Conservation (phyloP, 1,140 invertebrate genomes). For the Drosophila dunni region DNA sequence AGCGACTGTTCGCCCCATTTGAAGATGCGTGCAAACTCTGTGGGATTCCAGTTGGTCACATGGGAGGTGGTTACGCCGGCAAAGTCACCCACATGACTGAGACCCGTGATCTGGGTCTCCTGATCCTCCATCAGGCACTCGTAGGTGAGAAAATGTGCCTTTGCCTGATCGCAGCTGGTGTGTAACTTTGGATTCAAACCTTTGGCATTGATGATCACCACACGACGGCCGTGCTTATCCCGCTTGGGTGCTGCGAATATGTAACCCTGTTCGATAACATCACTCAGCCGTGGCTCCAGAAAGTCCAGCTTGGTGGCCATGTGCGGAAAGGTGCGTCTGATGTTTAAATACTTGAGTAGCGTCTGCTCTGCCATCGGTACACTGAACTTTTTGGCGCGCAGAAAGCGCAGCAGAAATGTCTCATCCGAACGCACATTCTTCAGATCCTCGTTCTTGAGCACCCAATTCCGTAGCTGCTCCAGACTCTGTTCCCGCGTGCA, state of each 20-base stretch:
- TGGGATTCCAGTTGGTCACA: conserved; percentile 88
- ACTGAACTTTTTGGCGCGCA: conserved; percentile 92
- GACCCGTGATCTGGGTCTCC: conserved; percentile 89
- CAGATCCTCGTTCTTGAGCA: conserved; percentile 88
- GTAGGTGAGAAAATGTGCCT: conserved; percentile 88
- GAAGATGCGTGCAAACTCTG: conserved; percentile 88
- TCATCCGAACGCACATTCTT: conserved; percentile 89
- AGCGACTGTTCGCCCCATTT: conserved; percentile 92
- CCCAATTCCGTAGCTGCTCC: conserved; percentile 88
- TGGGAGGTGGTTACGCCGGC: conserved; percentile 86
- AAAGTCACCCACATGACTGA: conserved; percentile 89
- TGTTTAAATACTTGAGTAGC: conserved; percentile 91
- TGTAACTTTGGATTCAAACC: conserved; percentile 88
- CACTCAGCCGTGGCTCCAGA: conserved; percentile 86
- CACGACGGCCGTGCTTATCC: conserved; percentile 89
- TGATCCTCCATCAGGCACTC: conserved; percentile 91
- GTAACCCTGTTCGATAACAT: conserved; percentile 89
- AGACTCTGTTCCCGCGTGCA: conserved; percentile 87
- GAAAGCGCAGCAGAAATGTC: conserved; percentile 90
- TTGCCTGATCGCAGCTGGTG: conserved; percentile 88
- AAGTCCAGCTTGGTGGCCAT: conserved; percentile 89
- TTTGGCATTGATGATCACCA: conserved; percentile 89
- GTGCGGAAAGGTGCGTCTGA: conserved; percentile 88
- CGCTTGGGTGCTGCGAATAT: conserved; percentile 90
- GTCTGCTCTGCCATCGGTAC: conserved; percentile 92